These are phyloP conservation scores for Aphrocallistes beatrix DNA, from an alignment of 37 sponge, comb jelly and placozoan genomes.

Conservation along the genomic window DNA sequence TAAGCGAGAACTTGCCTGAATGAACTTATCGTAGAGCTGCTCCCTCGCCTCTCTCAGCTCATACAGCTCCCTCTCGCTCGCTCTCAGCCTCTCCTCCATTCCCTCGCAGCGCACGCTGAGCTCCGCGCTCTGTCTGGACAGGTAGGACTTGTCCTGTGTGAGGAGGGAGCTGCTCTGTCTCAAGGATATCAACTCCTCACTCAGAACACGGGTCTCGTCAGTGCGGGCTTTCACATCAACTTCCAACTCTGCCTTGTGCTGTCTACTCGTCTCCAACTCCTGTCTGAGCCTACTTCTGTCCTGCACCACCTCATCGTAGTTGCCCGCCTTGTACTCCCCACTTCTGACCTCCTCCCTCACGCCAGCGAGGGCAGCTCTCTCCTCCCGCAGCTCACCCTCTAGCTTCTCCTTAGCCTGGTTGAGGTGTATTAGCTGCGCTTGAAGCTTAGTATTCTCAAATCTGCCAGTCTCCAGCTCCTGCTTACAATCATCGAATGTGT, in stretches of 20 bases:
- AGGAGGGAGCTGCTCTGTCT: conserved; percentile 44
- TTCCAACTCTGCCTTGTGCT: not conserved
- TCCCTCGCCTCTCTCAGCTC: conserved; percentile 43
- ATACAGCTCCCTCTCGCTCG: conserved; percentile 21
- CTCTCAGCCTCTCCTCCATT: conserved; percentile 41
- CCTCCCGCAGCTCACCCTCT: not conserved
- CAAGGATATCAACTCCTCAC: not conserved
- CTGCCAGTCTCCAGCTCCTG: not conserved
- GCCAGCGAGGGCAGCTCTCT: not conserved
- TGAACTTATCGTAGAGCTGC: conserved; percentile 48
- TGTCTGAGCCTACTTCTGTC: not conserved
- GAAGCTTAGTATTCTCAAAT: not conserved
- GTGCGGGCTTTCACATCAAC: not conserved
- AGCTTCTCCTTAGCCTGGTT: not conserved
- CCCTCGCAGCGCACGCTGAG: conserved; percentile 9
- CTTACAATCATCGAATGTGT: not conserved
- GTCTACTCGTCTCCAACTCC: not conserved
- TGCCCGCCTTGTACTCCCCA: not conserved
- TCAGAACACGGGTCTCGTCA: not conserved
- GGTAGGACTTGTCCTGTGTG: conserved; percentile 72
- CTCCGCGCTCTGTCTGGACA: conserved; percentile 42
- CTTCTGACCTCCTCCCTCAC: not conserved
- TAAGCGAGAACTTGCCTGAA: conserved; percentile 33
- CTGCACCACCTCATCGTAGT: not conserved
- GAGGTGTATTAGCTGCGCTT: not conserved